Evolutionary conservation across 1,140 invertebrate species (phyloP).

Genomic region (Agraylea sexmaculata): DNA sequence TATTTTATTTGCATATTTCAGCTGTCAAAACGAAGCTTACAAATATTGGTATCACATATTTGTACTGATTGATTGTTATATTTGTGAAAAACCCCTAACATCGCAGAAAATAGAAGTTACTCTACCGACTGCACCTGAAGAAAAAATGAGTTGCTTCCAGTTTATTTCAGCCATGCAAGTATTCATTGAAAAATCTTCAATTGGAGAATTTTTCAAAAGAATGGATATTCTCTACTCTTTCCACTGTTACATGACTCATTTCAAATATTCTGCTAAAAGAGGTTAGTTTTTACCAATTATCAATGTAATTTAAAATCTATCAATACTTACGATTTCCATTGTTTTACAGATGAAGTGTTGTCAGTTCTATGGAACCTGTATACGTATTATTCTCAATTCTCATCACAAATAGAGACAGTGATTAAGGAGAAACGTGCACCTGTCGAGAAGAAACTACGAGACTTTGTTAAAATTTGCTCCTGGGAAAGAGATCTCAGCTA

Average conservation of each 20-base stretch:
- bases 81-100: constrained; percentile 19
- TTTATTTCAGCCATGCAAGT: constrained; percentile 52
- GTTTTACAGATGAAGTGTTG: constrained; percentile 41
- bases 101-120: neutral
- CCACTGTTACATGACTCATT: constrained; percentile 57
- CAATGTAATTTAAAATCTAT: constrained; percentile 9
- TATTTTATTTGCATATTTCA: constrained; percentile 24
- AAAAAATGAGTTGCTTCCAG: constrained; percentile 22
- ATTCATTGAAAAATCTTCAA: constrained; percentile 73
- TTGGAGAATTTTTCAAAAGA: constrained; percentile 73
- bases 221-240: constrained; percentile 69
- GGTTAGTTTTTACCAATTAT: constrained; percentile 23
- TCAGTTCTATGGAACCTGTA: constrained; percentile 75
- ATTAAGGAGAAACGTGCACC: constrained; percentile 58
- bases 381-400: constrained; percentile 76
- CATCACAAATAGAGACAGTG: constrained; percentile 44
- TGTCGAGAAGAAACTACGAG: constrained; percentile 84
- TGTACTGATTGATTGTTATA: constrained; percentile 45
- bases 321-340: constrained; percentile 12
- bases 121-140: too few species aligned
- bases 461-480: constrained; percentile 90
- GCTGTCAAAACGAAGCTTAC: constrained; percentile 48
- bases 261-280: constrained; percentile 32
- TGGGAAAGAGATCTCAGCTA: constrained; percentile 91
- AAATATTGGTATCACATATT: constrained; percentile 90